These are phyloP conservation scores for Nasonovia ribisnigri DNA, from an alignment of 2,888 invertebrate genomes.

Conservation along the genomic window DNA sequence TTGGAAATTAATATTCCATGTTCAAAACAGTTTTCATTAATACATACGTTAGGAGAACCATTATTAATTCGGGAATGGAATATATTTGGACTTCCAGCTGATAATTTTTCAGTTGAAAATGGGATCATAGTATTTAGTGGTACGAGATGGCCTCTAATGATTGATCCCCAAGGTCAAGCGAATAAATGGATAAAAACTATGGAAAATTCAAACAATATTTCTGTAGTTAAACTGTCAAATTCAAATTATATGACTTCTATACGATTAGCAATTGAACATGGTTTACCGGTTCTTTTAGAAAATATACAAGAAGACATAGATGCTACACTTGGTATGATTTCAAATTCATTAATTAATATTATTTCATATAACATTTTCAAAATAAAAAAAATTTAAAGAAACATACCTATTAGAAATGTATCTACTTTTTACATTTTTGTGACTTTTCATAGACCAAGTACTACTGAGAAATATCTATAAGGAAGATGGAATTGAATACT, in stretches of 20 bases:
- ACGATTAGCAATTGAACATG: constrained; percentile 80
- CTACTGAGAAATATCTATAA: constrained; percentile 85
- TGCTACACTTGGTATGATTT: constrained; percentile 73
- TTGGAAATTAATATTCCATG: constrained; percentile 78
- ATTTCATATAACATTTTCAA: neutral
- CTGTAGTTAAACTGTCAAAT: constrained; percentile 87
- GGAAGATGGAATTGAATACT: constrained; percentile 79
- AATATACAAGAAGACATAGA: constrained; percentile 86
- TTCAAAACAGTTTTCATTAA: constrained; percentile 81
- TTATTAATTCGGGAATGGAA: constrained; percentile 91
- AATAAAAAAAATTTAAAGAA: neutral
- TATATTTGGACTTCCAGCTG: constrained; percentile 89
- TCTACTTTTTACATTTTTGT: neutral
- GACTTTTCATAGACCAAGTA: constrained; percentile 78
- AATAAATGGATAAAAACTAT: constrained; percentile 96
- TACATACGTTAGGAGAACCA: constrained; percentile 84
- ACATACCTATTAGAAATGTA: neutral
- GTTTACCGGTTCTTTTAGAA: constrained; percentile 86
- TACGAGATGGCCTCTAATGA: constrained; percentile 91
- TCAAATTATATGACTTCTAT: constrained; percentile 83
- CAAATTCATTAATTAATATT: neutral
- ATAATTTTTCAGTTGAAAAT: constrained; percentile 92
- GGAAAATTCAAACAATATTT: constrained; percentile 86
- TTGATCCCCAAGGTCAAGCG: constrained; percentile 97
- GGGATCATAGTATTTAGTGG: constrained; percentile 90